Evolutionary conservation across 1,140 invertebrate genomes (phyloP).

Genomic region (Eciton burchellii): DNA sequence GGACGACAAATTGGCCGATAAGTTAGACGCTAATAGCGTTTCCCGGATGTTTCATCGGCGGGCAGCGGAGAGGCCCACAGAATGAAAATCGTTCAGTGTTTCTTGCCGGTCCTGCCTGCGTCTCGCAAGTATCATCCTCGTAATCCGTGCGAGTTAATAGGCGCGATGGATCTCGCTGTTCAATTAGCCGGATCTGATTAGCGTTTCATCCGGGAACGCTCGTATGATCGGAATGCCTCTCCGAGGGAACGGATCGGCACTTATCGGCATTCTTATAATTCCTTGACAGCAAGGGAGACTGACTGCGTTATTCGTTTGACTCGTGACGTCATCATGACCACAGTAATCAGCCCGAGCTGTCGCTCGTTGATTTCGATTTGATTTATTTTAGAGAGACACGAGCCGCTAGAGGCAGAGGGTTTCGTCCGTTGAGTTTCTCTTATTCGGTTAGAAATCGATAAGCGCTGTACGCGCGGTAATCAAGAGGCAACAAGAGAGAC

Average conservation of each 20-base stretch:
- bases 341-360: neutral
- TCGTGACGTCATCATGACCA: neutral
- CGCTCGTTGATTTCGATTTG: neutral
- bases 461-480: neutral
- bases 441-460: slow-evolving; percentile 34
- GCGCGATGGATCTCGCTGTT: slow-evolving; percentile 29
- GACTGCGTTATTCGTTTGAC: neutral
- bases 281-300: neutral
- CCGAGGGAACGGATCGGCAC: neutral
- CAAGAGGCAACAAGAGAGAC: slow-evolving; percentile 22
- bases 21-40: slow-evolving; percentile 74
- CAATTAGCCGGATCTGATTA: slow-evolving; percentile 51
- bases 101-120: slow-evolving; percentile 8
- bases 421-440: neutral
- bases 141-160: slow-evolving; percentile 49
- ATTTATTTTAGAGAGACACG: neutral
- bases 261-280: slow-evolving; percentile 12
- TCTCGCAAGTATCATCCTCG: neutral
- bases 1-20: slow-evolving; percentile 77
- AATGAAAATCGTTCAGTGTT: slow-evolving; percentile 61
- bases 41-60: slow-evolving; percentile 64
- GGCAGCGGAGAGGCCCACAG: slow-evolving; percentile 12
- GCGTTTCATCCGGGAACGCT: slow-evolving; percentile 27
- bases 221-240: slow-evolving; percentile 38
- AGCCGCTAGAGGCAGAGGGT: neutral